Evolutionary conservation across 2,888 invertebrate species (phyloP).

Genomic region (Cephus runcator): DNA sequence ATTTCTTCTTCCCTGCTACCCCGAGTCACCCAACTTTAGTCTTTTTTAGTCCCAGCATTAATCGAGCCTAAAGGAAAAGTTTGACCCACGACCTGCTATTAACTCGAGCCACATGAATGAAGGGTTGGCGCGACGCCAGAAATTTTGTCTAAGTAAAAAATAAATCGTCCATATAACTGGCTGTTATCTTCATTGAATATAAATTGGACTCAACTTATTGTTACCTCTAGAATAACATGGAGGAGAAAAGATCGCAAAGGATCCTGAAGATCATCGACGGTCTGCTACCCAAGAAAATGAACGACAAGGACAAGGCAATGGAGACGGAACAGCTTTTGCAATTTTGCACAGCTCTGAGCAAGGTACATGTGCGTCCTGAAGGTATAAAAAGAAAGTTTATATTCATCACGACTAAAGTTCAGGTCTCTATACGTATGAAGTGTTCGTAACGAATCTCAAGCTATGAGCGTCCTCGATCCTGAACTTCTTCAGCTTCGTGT

Average conservation of each 20-base stretch:
- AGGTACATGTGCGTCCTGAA: slow-evolving; percentile 45
- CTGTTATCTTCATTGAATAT: neutral
- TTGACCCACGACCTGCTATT: neutral
- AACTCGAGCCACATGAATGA: neutral
- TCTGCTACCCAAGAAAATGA: slow-evolving; percentile 62
- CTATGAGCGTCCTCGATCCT: neutral
- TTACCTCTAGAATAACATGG: slow-evolving; percentile 53
- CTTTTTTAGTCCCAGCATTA: neutral
- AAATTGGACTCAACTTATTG: neutral
- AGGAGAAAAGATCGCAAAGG: slow-evolving; percentile 59
- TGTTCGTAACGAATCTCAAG: neutral
- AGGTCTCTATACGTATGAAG: neutral
- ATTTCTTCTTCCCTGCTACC: neutral
- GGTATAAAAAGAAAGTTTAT: neutral
- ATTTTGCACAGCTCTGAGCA: slow-evolving; percentile 63
- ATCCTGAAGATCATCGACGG: slow-evolving; percentile 61
- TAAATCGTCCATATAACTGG: neutral
- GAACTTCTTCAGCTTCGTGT: neutral
- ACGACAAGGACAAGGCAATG: slow-evolving; percentile 54
- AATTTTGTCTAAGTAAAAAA: neutral
- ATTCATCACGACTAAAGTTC: neutral
- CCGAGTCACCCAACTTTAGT: neutral
- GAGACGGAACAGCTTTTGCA: slow-evolving; percentile 63
- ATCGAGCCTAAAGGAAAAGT: neutral
- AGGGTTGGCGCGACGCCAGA: neutral